Base-by-base conservation (phyloP, 2,113 vertebrate species). In the Corydoras sp. region DNA sequence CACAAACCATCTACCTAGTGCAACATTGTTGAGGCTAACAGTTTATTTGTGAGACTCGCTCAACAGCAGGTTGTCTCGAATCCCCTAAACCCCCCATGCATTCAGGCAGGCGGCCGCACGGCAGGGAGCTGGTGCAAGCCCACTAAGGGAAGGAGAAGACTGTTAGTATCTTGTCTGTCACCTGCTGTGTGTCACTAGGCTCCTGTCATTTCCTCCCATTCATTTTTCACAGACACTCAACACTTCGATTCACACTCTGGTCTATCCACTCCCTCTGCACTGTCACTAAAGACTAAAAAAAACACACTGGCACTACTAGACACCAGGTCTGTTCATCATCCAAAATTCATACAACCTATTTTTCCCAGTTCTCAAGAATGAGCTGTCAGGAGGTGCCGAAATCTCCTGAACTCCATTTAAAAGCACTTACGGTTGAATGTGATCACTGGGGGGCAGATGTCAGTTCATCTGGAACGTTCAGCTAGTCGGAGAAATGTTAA, bases 141-240 rank as follows among this genome's bases (percentile, higher is more conserved):
- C 73, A 72, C 62, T 54, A 70, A 70, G 62, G 77, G 58, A 79
- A 76, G 74, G 61, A 73, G 77, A 66, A 73, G 70, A 75, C 75
- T 77, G 75, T 79, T 77, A 79, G 72, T 77, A 77, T 79, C 80
- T 76, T 79, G 75, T 81, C 80, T 75, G 58, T 75, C 75, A 75
- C 80, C 77, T 75, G 75, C 77, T 69, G 80, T 73, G 80, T 77
- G 77, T 81, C 77, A 71, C 75, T 66, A 75, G 68, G 65, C 69
- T 75, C 69, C 72, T 75, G 77, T 77, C 75, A 79, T 77, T 79
- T 76, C 58, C 68, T 74, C 71, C 77, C 74, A 79, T 76, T 76
- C 74, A 73, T 71, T 75, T 74, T 81, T 73, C 79, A 76, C 76
- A 78, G 74, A 48, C 73, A 50, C 63, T 76, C 67, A 78, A 76